Evolutionary conservation across 2,797 vertebrate genomes (phyloP).

Genomic region (Diplodus sargus): DNA sequence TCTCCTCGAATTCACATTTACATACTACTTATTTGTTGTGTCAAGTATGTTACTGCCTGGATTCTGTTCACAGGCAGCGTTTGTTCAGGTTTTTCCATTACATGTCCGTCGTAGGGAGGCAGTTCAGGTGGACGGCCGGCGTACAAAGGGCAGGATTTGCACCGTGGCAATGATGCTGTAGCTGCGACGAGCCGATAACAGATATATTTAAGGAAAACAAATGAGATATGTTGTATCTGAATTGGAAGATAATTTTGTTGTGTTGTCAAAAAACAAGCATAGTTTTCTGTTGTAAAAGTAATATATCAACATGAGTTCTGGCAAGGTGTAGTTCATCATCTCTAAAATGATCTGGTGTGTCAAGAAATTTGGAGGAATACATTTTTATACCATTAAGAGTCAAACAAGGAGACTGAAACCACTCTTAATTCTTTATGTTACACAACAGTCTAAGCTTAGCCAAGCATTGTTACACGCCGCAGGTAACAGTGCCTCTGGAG

Average conservation of each 20-base stretch:
- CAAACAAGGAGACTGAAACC: too few relatives aligned
- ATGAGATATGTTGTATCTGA: neutral
- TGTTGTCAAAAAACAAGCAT: too few relatives aligned
- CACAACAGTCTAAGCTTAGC: neutral
- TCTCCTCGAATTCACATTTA: neutral
- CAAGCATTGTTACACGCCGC: neutral
- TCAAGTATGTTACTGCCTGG: neutral
- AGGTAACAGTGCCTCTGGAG: neutral
- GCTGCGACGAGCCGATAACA: neutral
- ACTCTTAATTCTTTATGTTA: too few relatives aligned
- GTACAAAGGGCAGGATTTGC: conserved; percentile 1
- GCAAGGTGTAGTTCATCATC: neutral
- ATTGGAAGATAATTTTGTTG: too few relatives aligned
- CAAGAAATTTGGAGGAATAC: neutral
- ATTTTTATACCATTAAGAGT: neutral
- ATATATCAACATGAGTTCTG: neutral
- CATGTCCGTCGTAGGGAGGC: neutral
- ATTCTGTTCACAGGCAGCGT: neutral
- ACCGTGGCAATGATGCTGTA: neutral
- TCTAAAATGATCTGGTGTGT: neutral
- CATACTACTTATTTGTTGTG: neutral
- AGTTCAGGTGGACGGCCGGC: neutral
- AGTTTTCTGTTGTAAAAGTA: too few relatives aligned
- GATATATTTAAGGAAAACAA: neutral
- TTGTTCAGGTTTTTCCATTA: neutral